A percentile compares a stretch with the other conserved stretches of the same genome.
phyloP scores from a whole-genome alignment of 2,888 invertebrate species.

The Teleiodes luculella region DNA sequence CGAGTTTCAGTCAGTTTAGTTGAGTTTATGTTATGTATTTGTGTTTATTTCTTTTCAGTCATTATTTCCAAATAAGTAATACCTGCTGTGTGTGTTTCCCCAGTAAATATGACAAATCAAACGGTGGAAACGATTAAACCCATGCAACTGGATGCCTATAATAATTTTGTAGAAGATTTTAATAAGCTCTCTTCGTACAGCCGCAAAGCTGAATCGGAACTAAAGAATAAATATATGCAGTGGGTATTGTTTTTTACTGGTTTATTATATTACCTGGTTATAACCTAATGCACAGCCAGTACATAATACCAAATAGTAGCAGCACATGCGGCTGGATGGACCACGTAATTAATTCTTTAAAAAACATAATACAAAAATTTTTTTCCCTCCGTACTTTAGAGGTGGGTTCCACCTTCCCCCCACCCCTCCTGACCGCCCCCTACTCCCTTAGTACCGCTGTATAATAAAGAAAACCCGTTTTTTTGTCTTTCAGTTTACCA shows the following conservation, averaged over 20 bases:
- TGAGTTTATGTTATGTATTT: neutral
- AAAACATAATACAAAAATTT: too few species aligned
- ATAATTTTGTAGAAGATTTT: constrained; percentile 77
- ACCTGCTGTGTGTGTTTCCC: too few species aligned
- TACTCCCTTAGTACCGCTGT: too few species aligned
- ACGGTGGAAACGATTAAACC: constrained; percentile 38
- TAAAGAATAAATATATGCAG: constrained; percentile 72
- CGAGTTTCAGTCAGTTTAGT: too few species aligned
- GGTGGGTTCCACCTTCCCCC: too few species aligned
- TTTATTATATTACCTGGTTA: neutral
- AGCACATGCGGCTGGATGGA: too few species aligned
- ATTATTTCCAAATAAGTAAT: neutral
- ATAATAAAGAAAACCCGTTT: too few species aligned
- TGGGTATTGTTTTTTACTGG: neutral
- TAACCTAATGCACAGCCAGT: too few species aligned
- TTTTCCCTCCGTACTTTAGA: too few species aligned
- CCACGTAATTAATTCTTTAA: too few species aligned
- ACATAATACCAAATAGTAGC: too few species aligned
- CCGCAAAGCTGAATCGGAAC: constrained; percentile 79
- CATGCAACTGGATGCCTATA: constrained; percentile 66
- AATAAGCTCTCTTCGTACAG: constrained; percentile 74
- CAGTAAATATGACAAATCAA: constrained; percentile 24
- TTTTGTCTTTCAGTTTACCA: constrained; percentile 65
- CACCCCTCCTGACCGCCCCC: too few species aligned
- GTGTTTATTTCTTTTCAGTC: neutral